phyloP scores from a whole-genome alignment of 2,888 invertebrate species.

The Anagyrus pseudococci region DNA sequence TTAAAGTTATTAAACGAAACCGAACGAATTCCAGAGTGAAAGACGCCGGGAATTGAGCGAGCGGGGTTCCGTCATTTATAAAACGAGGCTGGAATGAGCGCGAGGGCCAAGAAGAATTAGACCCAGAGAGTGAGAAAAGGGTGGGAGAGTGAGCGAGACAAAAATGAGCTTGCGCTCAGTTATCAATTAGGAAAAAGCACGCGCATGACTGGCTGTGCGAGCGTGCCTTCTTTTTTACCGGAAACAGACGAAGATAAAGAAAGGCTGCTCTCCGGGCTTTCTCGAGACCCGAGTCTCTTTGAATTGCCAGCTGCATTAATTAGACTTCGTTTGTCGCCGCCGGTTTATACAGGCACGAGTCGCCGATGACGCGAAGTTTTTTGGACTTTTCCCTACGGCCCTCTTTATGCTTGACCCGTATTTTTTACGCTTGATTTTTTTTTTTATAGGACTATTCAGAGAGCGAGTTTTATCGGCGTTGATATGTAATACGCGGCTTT shows the following conservation, averaged over 20 bases:
- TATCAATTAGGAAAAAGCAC: constrained; percentile 36
- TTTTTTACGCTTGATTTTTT: too few relatives aligned
- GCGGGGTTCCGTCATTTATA: too few relatives aligned
- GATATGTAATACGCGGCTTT: too few relatives aligned
- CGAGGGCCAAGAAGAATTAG: constrained; percentile 16
- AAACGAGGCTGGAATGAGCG: constrained; percentile 21
- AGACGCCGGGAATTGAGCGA: constrained; percentile 15
- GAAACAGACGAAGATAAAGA: neutral
- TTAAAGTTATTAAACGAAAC: constrained; percentile 24
- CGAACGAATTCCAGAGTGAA: constrained; percentile 15
- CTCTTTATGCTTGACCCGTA: too few relatives aligned
- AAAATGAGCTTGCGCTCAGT: constrained; percentile 33
- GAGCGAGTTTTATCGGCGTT: too few relatives aligned
- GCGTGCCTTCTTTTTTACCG: constrained; percentile 21
- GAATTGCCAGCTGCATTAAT: constrained; percentile 36
- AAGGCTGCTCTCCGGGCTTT: too few relatives aligned
- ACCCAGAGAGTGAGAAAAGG: constrained; percentile 8
- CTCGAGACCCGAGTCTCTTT: constrained; percentile 1
- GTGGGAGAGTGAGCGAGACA: neutral
- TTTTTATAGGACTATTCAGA: too few relatives aligned
- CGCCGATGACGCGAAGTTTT: too few relatives aligned
- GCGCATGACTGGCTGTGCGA: too few relatives aligned
- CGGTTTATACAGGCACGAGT: too few relatives aligned
- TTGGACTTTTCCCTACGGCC: too few relatives aligned
- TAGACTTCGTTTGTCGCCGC: constrained; percentile 37